Conservation (phyloP, 2,113 vertebrate genomes). For the Atherinomorus stipes region DNA sequence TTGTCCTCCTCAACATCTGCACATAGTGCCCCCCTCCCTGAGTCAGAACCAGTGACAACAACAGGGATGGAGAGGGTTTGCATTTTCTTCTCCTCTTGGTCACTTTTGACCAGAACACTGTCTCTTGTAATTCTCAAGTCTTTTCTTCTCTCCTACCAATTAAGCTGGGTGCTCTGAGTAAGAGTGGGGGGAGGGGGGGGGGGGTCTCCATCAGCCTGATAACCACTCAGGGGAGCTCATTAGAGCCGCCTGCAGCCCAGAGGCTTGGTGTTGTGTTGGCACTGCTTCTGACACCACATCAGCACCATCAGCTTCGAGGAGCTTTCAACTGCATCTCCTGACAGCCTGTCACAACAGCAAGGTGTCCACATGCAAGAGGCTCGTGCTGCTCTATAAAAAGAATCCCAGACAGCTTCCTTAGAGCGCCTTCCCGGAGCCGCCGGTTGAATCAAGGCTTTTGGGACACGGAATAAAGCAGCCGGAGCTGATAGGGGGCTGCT, state of each 20-base stretch:
- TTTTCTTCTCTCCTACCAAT: slow-evolving; percentile 65
- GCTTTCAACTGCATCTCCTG: slow-evolving; percentile 28
- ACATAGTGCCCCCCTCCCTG: slow-evolving; percentile 6
- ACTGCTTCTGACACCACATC: slow-evolving; percentile 66
- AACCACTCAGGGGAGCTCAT: slow-evolving; percentile 79
- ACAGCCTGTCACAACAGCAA: slow-evolving; percentile 39
- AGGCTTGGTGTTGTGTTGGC: slow-evolving; percentile 59
- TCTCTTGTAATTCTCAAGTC: slow-evolving; percentile 47
- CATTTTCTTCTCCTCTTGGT: not conserved
- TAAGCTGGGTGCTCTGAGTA: slow-evolving; percentile 46
- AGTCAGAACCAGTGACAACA: slow-evolving; percentile 19
- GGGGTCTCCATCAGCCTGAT: slow-evolving; percentile 63
- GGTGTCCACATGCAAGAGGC: slow-evolving; percentile 33
- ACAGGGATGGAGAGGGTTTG: slow-evolving; percentile 45
- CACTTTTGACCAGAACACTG: slow-evolving; percentile 48
- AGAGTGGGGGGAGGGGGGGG: slow-evolving; percentile 41
- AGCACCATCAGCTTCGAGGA: slow-evolving; percentile 9
- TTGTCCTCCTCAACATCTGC: slow-evolving; percentile 29
- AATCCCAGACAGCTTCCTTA: not conserved
- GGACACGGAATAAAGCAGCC: slow-evolving; percentile 7
- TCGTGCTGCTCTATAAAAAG: not conserved
- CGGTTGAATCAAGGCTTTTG: slow-evolving; percentile 23
- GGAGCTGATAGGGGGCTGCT: not conserved
- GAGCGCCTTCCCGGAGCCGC: not conserved
- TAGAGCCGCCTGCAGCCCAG: slow-evolving; percentile 64